A percentile compares a stretch with the other conserved stretches of the same genome.
phyloP scores from a whole-genome alignment of 2,113 vertebrate genomes.

The Pandion haliaetus region DNA sequence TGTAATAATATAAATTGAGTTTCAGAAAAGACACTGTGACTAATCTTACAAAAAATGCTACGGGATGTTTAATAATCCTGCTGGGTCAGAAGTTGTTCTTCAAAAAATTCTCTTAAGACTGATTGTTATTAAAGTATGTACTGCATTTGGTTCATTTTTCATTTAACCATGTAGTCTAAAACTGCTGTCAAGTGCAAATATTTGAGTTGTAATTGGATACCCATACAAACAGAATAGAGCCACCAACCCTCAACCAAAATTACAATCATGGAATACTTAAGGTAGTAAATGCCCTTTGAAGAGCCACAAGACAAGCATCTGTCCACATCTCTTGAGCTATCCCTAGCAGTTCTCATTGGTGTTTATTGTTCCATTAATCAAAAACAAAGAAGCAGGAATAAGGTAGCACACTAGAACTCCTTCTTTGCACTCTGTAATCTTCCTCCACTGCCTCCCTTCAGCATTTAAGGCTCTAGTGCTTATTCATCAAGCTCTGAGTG shows the following conservation, averaged over 20 bases:
- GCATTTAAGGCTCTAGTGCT: background rate
- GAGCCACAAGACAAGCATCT: background rate
- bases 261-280: slow-evolving; percentile 20
- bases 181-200: slow-evolving; percentile 59
- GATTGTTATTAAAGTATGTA: slow-evolving; percentile 61
- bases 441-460: background rate
- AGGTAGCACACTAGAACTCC: background rate
- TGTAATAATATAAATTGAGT: slow-evolving; percentile 69
- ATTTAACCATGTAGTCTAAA: slow-evolving; percentile 50
- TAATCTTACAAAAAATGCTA: slow-evolving; percentile 67
- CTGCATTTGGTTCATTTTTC: slow-evolving; percentile 53
- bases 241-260: slow-evolving; percentile 29
- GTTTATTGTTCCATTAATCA: background rate
- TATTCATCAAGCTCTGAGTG: background rate
- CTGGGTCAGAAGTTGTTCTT: slow-evolving; percentile 59
- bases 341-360: background rate
- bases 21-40: slow-evolving; percentile 69
- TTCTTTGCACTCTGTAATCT: background rate
- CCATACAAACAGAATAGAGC: slow-evolving; percentile 21
- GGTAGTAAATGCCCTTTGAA: slow-evolving; percentile 15
- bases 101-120: slow-evolving; percentile 58
- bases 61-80: slow-evolving; percentile 65
- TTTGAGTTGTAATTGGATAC: slow-evolving; percentile 55
- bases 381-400: background rate
- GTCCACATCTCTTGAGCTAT: background rate